phyloP scores from a whole-genome alignment of 2,888 invertebrate species.

The Thymelicus acteon region DNA sequence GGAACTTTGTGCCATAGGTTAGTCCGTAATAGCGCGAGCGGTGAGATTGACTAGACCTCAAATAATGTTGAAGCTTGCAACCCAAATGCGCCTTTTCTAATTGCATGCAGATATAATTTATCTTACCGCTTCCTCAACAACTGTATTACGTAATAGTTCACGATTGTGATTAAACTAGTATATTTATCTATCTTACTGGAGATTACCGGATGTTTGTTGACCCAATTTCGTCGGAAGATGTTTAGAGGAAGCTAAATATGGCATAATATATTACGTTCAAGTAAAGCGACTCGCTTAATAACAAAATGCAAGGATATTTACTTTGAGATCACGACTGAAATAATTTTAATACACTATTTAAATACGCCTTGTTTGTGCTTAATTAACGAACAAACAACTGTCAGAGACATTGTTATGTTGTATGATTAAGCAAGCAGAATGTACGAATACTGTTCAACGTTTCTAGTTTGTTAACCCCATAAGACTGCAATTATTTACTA shows the following conservation, averaged over 20 bases:
- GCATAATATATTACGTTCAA: not conserved
- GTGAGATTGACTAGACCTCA: too few relatives aligned
- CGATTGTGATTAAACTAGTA: not conserved
- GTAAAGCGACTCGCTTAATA: conserved; percentile 20
- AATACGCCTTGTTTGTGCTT: conserved; percentile 30
- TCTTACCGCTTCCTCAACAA: too few relatives aligned
- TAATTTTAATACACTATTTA: conserved; percentile 28
- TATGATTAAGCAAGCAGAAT: not conserved
- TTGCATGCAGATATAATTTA: too few relatives aligned
- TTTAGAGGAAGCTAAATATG: conserved; percentile 9
- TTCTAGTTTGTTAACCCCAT: conserved; percentile 47
- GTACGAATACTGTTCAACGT: conserved; percentile 18
- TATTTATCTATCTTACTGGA: not conserved
- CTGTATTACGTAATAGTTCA: not conserved
- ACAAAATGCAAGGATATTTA: conserved; percentile 25
- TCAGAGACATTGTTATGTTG: conserved; percentile 7
- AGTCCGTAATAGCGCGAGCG: too few relatives aligned
- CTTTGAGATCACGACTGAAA: conserved; percentile 17
- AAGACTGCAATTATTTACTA: conserved; percentile 44
- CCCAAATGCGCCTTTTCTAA: too few relatives aligned
- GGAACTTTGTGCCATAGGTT: too few relatives aligned
- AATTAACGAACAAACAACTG: conserved; percentile 30
- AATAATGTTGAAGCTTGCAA: too few relatives aligned
- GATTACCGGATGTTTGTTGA: conserved; percentile 5
- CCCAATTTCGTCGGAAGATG: conserved; percentile 11